phyloP scores from a whole-genome alignment of 2,113 vertebrate genomes.

The Hyaena hyaena region DNA sequence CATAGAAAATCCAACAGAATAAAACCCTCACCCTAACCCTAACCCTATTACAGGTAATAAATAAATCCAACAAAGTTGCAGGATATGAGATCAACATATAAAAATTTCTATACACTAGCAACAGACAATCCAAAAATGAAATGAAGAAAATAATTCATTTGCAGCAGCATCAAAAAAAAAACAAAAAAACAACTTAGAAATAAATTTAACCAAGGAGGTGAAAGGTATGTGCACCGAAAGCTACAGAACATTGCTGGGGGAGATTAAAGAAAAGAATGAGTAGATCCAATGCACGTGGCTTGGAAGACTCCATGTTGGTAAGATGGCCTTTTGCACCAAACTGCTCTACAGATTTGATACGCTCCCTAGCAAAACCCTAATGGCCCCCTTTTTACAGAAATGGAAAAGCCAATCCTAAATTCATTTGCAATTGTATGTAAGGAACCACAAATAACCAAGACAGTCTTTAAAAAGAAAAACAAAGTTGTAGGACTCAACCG shows the following conservation, averaged over 20 bases:
- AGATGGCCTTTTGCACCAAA: neutral
- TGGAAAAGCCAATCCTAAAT: neutral
- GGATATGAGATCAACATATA: neutral
- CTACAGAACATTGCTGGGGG: neutral
- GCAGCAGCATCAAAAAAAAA: neutral
- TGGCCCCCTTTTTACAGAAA: too few species aligned
- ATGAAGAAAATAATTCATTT: neutral
- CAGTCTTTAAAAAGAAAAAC: too few species aligned
- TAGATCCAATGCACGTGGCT: fast-evolving
- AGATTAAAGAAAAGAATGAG: neutral
- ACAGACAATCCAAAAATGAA: neutral
- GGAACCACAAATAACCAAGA: neutral
- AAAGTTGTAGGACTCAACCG: neutral
- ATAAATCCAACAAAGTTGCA: neutral
- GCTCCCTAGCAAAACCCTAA: neutral
- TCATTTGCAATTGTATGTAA: neutral
- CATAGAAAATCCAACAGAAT: neutral
- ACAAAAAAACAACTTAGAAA: neutral
- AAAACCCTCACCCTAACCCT: neutral
- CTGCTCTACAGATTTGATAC: fast-evolving
- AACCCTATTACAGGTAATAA: neutral
- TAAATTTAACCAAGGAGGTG: neutral
- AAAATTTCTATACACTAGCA: neutral
- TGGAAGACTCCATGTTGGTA: neutral
- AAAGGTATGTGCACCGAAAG: neutral